These are phyloP conservation scores for Adrianichthys oophorus DNA, from an alignment of 2,797 vertebrate species.

Conservation along the genomic window DNA sequence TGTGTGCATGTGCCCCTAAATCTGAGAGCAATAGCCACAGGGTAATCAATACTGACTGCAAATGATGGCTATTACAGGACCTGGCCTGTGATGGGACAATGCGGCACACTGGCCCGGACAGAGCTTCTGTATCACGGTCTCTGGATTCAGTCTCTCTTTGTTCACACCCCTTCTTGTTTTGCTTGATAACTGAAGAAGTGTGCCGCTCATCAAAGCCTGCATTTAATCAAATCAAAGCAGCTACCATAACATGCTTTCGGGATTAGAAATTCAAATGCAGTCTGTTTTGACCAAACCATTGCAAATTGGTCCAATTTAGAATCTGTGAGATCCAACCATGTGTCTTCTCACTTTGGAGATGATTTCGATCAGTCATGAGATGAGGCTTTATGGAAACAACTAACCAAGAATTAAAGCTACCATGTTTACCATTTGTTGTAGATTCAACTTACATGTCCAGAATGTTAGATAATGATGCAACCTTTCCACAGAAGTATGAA, in stretches of 20 bases:
- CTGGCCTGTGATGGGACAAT: conserved; percentile 11
- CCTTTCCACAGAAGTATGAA: too few relatives aligned
- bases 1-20: conserved; percentile 8
- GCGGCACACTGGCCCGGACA: conserved; percentile 27
- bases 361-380: too few relatives aligned
- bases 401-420: too few relatives aligned
- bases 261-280: not conserved
- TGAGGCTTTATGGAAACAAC: too few relatives aligned
- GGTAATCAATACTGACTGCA: conserved; percentile 66
- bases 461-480: too few relatives aligned
- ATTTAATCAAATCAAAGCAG: too few relatives aligned
- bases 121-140: conserved; percentile 4
- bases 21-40: conserved; percentile 29
- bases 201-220: not conserved
- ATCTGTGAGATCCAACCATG: too few relatives aligned
- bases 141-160: not conserved
- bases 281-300: too few relatives aligned
- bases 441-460: too few relatives aligned
- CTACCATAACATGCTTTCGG: not conserved
- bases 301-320: too few relatives aligned
- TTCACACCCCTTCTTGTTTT: not conserved
- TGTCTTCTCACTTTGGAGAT: too few relatives aligned
- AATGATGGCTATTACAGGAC: conserved; percentile 59
- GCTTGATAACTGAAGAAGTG: not conserved
- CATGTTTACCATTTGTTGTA: too few relatives aligned